phyloP scores from a whole-genome alignment of 1,140 invertebrate species.

The Ladona fulva region DNA sequence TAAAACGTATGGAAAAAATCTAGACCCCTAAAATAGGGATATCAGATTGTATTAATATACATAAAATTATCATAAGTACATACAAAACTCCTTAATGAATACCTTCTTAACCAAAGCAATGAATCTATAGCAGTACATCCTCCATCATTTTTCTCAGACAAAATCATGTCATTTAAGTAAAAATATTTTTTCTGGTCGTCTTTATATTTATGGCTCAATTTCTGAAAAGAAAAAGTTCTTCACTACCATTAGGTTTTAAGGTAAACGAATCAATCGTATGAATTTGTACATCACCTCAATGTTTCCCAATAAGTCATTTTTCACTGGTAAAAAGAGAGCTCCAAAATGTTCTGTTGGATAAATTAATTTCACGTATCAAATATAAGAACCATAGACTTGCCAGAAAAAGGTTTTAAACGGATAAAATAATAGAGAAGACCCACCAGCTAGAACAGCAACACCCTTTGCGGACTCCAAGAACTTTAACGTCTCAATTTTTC shows the following conservation, averaged over 20 bases:
- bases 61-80: slow-evolving; percentile 25
- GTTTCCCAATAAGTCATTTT: slow-evolving; percentile 63
- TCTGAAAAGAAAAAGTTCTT: slow-evolving; percentile 32
- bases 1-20: slow-evolving; percentile 51
- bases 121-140: slow-evolving; percentile 46
- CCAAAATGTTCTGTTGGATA: slow-evolving; percentile 55
- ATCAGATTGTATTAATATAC: background rate
- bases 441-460: background rate
- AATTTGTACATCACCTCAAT: slow-evolving; percentile 48
- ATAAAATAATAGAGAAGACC: background rate
- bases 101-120: slow-evolving; percentile 60
- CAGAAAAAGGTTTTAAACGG: background rate
- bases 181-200: slow-evolving; percentile 41
- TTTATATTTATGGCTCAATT: slow-evolving; percentile 49
- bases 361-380: background rate
- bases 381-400: background rate
- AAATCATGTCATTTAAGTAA: slow-evolving; percentile 56
- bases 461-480: background rate
- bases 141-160: slow-evolving; percentile 42
- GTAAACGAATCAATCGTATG: slow-evolving; percentile 16
- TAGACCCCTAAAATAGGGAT: slow-evolving; percentile 40
- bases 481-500: background rate
- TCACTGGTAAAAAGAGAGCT: slow-evolving; percentile 58
- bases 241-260: slow-evolving; percentile 16
- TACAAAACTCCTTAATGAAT: slow-evolving; percentile 19